These are phyloP conservation scores for Syngnathus floridae DNA, from an alignment of 2,113 vertebrate genomes.

Conservation along the genomic window DNA sequence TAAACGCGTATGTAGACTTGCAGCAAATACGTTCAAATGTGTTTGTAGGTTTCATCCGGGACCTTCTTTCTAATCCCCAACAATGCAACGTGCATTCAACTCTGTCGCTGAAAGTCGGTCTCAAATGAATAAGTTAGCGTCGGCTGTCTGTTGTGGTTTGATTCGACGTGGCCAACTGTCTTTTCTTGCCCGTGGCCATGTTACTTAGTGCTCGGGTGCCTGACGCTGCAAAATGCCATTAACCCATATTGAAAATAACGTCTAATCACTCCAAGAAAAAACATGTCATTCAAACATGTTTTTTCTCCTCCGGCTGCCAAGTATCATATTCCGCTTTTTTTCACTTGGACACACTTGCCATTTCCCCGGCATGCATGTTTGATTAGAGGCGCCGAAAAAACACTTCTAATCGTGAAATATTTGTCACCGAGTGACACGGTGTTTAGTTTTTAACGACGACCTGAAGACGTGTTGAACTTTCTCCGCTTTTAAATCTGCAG, in stretches of 20 bases:
- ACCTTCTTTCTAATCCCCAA: not conserved
- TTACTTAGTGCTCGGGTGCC: conserved; percentile 45
- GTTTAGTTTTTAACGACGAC: conserved; percentile 25
- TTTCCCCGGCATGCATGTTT: conserved; percentile 48
- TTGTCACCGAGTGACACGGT: conserved; percentile 65
- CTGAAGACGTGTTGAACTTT: not conserved
- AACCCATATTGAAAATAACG: conserved; percentile 42
- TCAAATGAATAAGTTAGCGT: conserved; percentile 56
- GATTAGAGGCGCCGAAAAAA: conserved; percentile 43
- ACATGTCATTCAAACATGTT: conserved; percentile 14
- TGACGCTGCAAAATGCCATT: conserved; percentile 58
- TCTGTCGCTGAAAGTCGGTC: conserved; percentile 39
- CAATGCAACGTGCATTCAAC: conserved; percentile 23
- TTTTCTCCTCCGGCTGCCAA: conserved; percentile 10
- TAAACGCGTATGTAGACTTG: not conserved
- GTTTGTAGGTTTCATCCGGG: conserved; percentile 11
- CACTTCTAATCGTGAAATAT: conserved; percentile 53
- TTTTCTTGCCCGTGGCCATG: conserved; percentile 56
- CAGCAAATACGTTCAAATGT: conserved; percentile 15
- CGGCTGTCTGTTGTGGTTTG: conserved; percentile 56
- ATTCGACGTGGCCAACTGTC: conserved; percentile 53
- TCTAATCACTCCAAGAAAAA: conserved; percentile 27
- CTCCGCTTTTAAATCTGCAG: not conserved
- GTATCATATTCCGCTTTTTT: conserved; percentile 14
- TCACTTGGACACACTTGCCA: conserved; percentile 15